Percentiles rank a stretch among this genome's conserved stretches.
These are phyloP conservation scores for Limnephilus rhombicus DNA, from an alignment of 2,888 invertebrate genomes.

Conservation along the genomic window DNA sequence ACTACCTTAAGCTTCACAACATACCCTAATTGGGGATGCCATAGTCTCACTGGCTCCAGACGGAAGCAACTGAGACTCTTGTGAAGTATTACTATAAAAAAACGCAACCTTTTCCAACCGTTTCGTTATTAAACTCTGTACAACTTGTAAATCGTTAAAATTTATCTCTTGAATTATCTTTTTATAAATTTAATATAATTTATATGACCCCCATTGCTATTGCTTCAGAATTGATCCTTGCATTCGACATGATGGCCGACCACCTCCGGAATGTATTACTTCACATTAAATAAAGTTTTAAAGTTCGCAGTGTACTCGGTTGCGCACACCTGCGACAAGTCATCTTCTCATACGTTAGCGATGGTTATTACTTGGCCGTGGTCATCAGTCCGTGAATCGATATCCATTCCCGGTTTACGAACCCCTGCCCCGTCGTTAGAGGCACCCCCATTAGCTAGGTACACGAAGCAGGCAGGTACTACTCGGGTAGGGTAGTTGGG, in stretches of 20 bases:
- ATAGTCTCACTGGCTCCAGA: too few species aligned
- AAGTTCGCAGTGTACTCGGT: background rate
- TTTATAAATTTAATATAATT: too few species aligned
- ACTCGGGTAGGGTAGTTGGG: background rate
- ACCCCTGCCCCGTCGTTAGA: background rate
- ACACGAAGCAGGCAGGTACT: background rate
- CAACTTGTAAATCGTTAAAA: background rate
- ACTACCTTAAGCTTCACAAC: too few species aligned
- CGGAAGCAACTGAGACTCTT: too few species aligned
- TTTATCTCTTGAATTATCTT: too few species aligned
- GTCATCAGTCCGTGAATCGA: conserved; percentile 40
- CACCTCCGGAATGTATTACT: background rate
- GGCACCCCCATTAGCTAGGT: conserved; percentile 1
- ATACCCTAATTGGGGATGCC: too few species aligned
- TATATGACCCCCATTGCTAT: too few species aligned
- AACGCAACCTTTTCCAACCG: background rate
- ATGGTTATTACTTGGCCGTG: conserved; percentile 11
- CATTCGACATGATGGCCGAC: too few species aligned
- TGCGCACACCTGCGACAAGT: background rate
- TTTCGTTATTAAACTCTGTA: background rate
- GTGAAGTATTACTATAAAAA: too few species aligned
- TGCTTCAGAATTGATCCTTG: too few species aligned
- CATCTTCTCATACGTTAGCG: conserved; percentile 8
- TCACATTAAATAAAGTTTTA: background rate
- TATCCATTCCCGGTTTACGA: conserved; percentile 14